A percentile compares a stretch with the other conserved stretches of the same genome.
These are phyloP conservation scores for Oxygymnocypris stewartii DNA, from an alignment of 2,113 vertebrate genomes.

Conservation along the genomic window DNA sequence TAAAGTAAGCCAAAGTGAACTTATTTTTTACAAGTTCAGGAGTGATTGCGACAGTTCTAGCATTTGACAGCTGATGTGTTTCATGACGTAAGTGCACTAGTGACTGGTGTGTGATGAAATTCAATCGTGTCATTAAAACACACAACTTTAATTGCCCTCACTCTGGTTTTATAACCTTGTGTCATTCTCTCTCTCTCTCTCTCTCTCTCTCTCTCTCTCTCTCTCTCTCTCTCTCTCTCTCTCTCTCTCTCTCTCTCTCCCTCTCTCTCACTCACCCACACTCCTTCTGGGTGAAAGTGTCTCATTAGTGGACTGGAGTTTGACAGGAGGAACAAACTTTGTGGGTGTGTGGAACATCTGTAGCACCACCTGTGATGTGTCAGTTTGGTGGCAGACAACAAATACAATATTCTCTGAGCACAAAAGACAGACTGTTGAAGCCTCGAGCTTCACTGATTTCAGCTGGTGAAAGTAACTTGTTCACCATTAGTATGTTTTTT, in stretches of 20 bases:
- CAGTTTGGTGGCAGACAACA: slow-evolving; percentile 6
- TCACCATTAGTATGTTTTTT: background rate
- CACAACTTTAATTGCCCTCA: background rate
- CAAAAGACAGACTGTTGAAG: background rate
- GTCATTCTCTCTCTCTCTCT: background rate
- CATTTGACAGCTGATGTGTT: background rate
- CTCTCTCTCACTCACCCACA: background rate
- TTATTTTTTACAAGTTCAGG: no score
- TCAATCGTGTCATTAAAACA: background rate
- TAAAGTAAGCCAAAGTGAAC: no score
- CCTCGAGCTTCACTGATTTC: background rate
- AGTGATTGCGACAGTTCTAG: background rate
- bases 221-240: no score
- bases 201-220: background rate
- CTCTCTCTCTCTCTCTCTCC: no score
- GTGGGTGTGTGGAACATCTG: slow-evolving; percentile 15
- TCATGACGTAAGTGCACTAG: background rate
- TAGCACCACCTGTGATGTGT: slow-evolving; percentile 28
- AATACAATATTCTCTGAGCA: background rate
- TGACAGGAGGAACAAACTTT: slow-evolving; percentile 6
- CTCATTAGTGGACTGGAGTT: slow-evolving; percentile 34
- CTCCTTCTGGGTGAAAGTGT: background rate
- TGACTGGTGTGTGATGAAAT: background rate
- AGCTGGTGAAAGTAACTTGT: background rate
- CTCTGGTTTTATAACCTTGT: background rate